Percentiles rank a stretch among this genome's conserved stretches.
Evolutionary conservation across 1,140 invertebrate genomes (phyloP).

Genomic region (Calycopis cecrops): DNA sequence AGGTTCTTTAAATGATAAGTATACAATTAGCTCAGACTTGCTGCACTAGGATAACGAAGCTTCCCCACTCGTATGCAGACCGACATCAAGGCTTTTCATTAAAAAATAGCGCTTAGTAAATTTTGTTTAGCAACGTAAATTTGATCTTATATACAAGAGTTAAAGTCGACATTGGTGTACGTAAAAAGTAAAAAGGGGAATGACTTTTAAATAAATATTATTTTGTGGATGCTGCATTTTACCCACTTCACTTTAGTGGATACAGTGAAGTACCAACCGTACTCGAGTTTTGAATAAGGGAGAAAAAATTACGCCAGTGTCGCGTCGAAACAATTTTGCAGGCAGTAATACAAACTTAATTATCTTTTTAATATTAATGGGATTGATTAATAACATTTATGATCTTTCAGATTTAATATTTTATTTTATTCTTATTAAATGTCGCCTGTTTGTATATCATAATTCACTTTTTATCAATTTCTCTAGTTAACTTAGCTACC

Average conservation of each 20-base stretch:
- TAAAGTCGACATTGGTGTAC: constrained; percentile 27
- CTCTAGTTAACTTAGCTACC: too few relatives aligned
- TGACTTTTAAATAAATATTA: constrained; percentile 36
- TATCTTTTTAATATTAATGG: constrained; percentile 4
- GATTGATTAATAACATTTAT: not conserved
- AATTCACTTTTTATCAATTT: too few relatives aligned
- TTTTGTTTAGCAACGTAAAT: constrained; percentile 24
- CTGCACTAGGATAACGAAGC: constrained; percentile 59
- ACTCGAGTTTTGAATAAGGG: constrained; percentile 37
- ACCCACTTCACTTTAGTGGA: constrained; percentile 47
- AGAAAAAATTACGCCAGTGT: constrained; percentile 10
- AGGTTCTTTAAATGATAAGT: constrained; percentile 39
- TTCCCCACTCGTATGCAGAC: constrained; percentile 53
- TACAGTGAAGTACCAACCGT: constrained; percentile 42
- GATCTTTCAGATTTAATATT: too few relatives aligned
- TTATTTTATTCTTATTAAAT: too few relatives aligned
- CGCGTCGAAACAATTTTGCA: constrained; percentile 14
- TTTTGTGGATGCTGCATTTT: constrained; percentile 51
- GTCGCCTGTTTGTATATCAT: too few relatives aligned
- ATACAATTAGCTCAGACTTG: constrained; percentile 59
- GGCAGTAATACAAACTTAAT: constrained; percentile 8
- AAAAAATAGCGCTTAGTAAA: constrained; percentile 32
- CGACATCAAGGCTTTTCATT: constrained; percentile 40
- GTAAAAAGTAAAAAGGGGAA: constrained; percentile 14
- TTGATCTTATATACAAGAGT: constrained; percentile 12